Evolutionary conservation across 1,140 invertebrate species (phyloP).

Genomic region (Kradibia gibbosae): DNA sequence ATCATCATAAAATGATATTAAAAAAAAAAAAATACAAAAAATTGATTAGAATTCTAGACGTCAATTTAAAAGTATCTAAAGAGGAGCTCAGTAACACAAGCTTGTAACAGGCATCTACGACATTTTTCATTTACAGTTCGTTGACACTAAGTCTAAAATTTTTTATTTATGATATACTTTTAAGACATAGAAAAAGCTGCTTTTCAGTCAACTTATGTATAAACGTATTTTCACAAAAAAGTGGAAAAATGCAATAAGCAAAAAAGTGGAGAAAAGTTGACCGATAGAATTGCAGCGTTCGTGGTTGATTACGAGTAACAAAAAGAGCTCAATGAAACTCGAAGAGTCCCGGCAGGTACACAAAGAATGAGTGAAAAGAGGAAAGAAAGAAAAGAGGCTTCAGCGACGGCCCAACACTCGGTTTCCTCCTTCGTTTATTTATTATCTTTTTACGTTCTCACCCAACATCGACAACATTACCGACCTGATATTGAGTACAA

Average conservation of each 20-base stretch:
- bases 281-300: constrained; percentile 39
- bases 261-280: constrained; percentile 34
- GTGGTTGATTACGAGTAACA: constrained; percentile 45
- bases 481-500: constrained; percentile 92
- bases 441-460: constrained; percentile 24
- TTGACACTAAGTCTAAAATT: not conserved
- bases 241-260: not conserved
- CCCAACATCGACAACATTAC: constrained; percentile 48
- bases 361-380: constrained; percentile 14
- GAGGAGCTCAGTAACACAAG: not conserved
- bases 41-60: not conserved
- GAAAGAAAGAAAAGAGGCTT: constrained; percentile 28
- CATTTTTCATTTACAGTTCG: not conserved
- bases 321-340: constrained; percentile 42
- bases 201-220: not conserved
- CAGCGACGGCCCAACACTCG: constrained; percentile 27
- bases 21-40: not conserved
- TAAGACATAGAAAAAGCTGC: not conserved
- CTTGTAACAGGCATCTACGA: too few species aligned
- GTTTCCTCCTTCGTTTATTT: not conserved
- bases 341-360: constrained; percentile 29
- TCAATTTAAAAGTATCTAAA: not conserved
- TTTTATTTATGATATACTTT: not conserved
- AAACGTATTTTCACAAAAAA: not conserved
- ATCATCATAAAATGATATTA: not conserved